Conservation (phyloP, 2,797 vertebrate species). For the Ataeniobius toweri region DNA sequence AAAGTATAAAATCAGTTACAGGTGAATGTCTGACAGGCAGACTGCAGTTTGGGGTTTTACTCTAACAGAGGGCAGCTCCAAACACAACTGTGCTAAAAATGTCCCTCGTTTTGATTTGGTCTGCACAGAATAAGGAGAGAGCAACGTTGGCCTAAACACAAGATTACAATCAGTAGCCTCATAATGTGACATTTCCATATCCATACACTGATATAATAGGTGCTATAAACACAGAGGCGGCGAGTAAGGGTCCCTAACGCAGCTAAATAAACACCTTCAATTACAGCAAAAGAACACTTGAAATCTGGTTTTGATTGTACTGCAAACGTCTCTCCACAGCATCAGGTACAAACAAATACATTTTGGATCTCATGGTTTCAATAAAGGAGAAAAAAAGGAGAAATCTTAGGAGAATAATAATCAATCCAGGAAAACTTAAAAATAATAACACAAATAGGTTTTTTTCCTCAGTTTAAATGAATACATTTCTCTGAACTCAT, state of each 20-base stretch:
- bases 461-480: conserved; percentile 50
- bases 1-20: conserved; percentile 42
- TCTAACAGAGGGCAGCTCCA: neutral
- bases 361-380: conserved; percentile 18
- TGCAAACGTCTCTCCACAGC: conserved; percentile 37
- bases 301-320: conserved; percentile 65
- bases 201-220: conserved; percentile 53
- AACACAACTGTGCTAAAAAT: no score
- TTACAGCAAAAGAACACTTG: conserved; percentile 40
- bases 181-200: conserved; percentile 77
- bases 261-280: conserved; percentile 41
- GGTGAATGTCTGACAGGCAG: conserved; percentile 11
- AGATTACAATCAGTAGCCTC: conserved; percentile 79
- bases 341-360: neutral
- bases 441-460: conserved; percentile 36
- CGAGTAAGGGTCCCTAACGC: conserved; percentile 21
- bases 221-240: conserved; percentile 51
- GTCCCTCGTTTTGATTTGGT: conserved; percentile 58
- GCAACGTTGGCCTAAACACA: conserved; percentile 50
- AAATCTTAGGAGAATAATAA: conserved; percentile 36
- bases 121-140: conserved; percentile 46
- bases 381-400: conserved; percentile 55
- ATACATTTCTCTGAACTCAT: conserved; percentile 71
- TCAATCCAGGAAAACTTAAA: conserved; percentile 43
- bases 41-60: conserved; percentile 3